A percentile compares a stretch with the other conserved stretches of the same genome.
These are phyloP conservation scores for Neodiprion lecontei DNA, from an alignment of 1,140 invertebrate genomes.

Conservation along the genomic window DNA sequence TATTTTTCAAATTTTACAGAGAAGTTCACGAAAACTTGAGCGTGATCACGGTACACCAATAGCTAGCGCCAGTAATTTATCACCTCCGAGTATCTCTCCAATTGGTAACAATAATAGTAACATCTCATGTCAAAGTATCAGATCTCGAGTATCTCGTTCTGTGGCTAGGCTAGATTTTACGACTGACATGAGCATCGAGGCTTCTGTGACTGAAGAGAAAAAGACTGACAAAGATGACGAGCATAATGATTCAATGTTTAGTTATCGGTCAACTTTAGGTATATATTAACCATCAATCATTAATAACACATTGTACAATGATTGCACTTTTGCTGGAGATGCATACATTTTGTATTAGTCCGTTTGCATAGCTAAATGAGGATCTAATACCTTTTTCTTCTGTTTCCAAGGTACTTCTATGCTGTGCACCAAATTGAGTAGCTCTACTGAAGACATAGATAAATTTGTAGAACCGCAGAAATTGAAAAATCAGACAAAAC, in stretches of 20 bases:
- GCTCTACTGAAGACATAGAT: conserved; percentile 5
- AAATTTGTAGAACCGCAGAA: conserved; percentile 8
- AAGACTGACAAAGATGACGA: conserved; percentile 10
- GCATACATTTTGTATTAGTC: no score
- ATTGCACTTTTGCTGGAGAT: no score
- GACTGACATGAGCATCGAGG: conserved; percentile 48
- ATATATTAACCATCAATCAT: background rate
- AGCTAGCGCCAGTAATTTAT: conserved; percentile 33
- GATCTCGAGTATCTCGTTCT: conserved; percentile 36
- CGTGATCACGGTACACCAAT: conserved; percentile 39
- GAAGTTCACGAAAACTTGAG: conserved; percentile 26
- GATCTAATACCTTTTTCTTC: background rate
- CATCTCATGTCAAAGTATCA: conserved; percentile 46
- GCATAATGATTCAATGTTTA: conserved; percentile 20
- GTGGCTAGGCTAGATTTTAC: conserved; percentile 44
- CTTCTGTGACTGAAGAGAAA: conserved; percentile 15
- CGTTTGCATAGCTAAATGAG: no score
- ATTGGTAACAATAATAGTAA: conserved; percentile 37
- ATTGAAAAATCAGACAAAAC: conserved; percentile 10
- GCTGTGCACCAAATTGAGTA: background rate
- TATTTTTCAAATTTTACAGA: conserved; percentile 22
- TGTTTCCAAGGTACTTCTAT: conserved; percentile 20
- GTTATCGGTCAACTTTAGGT: background rate
- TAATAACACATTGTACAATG: no score
- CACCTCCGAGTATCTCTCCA: conserved; percentile 50